phyloP scores from a whole-genome alignment of 2,888 invertebrate genomes.

The Achlya flavicornis region DNA sequence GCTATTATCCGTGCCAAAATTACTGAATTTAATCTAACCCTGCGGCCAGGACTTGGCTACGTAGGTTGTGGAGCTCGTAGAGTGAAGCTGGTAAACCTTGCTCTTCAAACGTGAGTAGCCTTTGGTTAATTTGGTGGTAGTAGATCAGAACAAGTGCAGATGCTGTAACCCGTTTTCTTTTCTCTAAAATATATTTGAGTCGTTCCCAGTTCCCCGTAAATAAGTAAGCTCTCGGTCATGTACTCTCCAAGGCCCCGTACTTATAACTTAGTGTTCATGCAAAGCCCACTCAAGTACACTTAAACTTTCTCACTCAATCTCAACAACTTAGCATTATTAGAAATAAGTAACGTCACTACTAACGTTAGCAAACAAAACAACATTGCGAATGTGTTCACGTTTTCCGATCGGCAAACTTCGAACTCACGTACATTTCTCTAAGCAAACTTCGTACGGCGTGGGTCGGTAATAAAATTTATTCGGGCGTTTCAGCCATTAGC shows the following conservation, averaged over 20 bases:
- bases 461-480: conserved; percentile 43
- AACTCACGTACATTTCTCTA: conserved; percentile 42
- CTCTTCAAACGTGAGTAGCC: no score
- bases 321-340: conserved; percentile 19
- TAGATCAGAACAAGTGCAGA: no score
- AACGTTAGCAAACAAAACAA: conserved; percentile 34
- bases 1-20: no score
- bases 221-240: neutral
- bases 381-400: conserved; percentile 46
- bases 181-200: no score
- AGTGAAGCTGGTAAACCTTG: no score
- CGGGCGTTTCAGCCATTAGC: conserved; percentile 36
- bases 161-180: no score
- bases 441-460: conserved; percentile 22
- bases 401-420: conserved; percentile 40
- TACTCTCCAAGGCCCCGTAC: neutral
- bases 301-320: conserved; percentile 17
- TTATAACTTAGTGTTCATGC: conserved; percentile 5
- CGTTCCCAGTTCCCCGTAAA: no score
- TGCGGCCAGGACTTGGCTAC: no score
- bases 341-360: conserved; percentile 16
- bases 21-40: no score
- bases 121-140: no score
- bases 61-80: no score
- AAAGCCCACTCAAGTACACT: neutral